phyloP scores from a whole-genome alignment of 2,113 vertebrate species.

The Aphyosemion australe region DNA sequence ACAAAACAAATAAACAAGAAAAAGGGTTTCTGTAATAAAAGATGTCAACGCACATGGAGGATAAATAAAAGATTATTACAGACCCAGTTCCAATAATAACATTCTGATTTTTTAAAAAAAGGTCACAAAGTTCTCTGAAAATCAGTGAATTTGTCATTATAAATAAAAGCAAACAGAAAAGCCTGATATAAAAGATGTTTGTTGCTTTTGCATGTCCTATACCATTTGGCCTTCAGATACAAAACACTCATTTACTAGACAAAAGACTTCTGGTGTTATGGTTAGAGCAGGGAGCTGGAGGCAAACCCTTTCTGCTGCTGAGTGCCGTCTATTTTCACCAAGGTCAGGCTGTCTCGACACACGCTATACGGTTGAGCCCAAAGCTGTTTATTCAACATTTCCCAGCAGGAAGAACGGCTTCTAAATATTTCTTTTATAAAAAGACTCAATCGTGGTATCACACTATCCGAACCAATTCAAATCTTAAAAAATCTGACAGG shows the following conservation, averaged over 20 bases:
- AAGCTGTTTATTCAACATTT: conserved; percentile 31
- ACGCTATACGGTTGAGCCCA: conserved; percentile 9
- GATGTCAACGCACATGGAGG: conserved; percentile 13
- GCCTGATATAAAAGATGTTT: neutral
- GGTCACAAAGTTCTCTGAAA: neutral
- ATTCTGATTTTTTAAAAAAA: conserved; percentile 7
- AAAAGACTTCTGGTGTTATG: conserved; percentile 33
- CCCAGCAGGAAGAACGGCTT: neutral
- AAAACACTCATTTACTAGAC: neutral
- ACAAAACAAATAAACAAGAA: neutral
- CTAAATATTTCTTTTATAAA: neutral
- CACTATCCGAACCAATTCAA: conserved; percentile 18
- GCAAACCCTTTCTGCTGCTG: conserved; percentile 16
- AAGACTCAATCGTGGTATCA: conserved; percentile 12
- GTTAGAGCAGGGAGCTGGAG: conserved; percentile 28
- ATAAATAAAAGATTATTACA: neutral
- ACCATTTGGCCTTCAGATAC: conserved; percentile 4
- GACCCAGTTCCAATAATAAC: conserved; percentile 3
- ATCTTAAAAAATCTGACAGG: neutral
- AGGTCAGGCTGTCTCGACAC: conserved; percentile 24
- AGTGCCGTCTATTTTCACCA: conserved; percentile 16
- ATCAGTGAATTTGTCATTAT: neutral
- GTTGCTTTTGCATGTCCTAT: conserved; percentile 2
- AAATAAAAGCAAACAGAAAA: neutral
- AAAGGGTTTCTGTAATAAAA: conserved; percentile 22